Conservation (phyloP, 1,140 invertebrate genomes). For the Teleogryllus occipitalis region DNA sequence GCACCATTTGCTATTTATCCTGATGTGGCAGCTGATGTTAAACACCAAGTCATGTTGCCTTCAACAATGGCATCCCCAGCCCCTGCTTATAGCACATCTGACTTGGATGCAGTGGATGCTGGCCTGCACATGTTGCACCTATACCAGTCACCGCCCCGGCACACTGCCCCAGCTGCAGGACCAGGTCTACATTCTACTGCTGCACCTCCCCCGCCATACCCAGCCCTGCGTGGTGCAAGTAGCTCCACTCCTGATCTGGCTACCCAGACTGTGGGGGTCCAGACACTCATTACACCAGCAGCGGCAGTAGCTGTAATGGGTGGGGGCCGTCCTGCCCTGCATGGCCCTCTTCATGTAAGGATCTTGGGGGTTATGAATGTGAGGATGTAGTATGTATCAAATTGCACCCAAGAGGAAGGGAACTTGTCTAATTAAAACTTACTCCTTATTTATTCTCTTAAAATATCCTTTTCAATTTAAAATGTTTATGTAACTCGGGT, state of each 20-base stretch:
- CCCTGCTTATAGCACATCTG: constrained; percentile 37
- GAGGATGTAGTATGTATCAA: too few relatives aligned
- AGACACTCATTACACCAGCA: not conserved
- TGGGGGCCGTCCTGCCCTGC: not conserved
- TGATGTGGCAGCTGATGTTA: constrained; percentile 27
- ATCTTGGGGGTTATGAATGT: too few relatives aligned
- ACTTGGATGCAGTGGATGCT: constrained; percentile 36
- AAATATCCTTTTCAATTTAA: too few relatives aligned
- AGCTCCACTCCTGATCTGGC: constrained; percentile 76
- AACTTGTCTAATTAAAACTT: too few relatives aligned
- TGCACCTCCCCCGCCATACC: constrained; percentile 78
- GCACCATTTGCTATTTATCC: constrained; percentile 24
- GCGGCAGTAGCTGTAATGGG: not conserved
- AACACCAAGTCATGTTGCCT: not conserved
- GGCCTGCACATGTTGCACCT: constrained; percentile 56
- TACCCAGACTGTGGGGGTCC: constrained; percentile 23
- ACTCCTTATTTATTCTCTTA: too few relatives aligned
- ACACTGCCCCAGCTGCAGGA: constrained; percentile 59
- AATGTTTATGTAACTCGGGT: too few relatives aligned
- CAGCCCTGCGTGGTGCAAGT: constrained; percentile 58
- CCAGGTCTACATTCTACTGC: constrained; percentile 42
- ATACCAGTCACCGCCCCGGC: constrained; percentile 56
- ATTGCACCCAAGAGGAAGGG: too few relatives aligned
- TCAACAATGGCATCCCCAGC: constrained; percentile 17
- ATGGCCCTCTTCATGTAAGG: not conserved